Evolutionary conservation across 2,113 vertebrate species (phyloP).

Genomic region (Pogona vitticeps): DNA sequence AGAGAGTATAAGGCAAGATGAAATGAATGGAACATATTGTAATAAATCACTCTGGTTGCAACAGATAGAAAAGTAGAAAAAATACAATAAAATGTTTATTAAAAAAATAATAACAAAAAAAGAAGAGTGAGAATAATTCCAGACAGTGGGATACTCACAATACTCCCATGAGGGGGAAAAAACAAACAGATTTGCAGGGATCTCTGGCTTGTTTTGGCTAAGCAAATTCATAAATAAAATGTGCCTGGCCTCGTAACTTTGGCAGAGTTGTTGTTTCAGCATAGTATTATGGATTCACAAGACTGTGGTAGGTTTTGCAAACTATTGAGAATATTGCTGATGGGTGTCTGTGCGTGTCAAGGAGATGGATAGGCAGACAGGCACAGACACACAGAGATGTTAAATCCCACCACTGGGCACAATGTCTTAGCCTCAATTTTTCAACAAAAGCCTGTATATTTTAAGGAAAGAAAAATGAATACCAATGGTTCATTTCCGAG

Average conservation of each 20-base stretch:
- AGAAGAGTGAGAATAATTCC: too few species aligned
- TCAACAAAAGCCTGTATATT: accelerated
- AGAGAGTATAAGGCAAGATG: too few species aligned
- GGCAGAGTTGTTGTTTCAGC: not conserved
- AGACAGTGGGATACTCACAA: too few species aligned
- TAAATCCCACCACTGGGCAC: not conserved
- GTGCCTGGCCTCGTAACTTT: not conserved
- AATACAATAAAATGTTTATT: too few species aligned
- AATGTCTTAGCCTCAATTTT: not conserved
- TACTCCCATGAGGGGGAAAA: too few species aligned
- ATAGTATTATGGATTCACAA: not conserved
- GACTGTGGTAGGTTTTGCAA: not conserved
- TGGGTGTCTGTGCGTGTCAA: not conserved
- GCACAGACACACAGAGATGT: not conserved
- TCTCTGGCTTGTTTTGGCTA: not conserved
- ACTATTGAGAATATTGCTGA: not conserved
- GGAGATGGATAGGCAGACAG: not conserved
- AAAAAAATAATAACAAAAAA: too few species aligned
- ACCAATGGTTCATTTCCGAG: not conserved
- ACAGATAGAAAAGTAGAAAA: too few species aligned
- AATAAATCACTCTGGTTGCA: too few species aligned
- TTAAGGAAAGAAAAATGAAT: not conserved
- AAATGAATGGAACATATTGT: too few species aligned
- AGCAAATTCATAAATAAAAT: not conserved
- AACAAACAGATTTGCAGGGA: not conserved